Base-by-base conservation (phyloP, 2,113 vertebrate genomes). In the Paramisgurnus dabryanus region DNA sequence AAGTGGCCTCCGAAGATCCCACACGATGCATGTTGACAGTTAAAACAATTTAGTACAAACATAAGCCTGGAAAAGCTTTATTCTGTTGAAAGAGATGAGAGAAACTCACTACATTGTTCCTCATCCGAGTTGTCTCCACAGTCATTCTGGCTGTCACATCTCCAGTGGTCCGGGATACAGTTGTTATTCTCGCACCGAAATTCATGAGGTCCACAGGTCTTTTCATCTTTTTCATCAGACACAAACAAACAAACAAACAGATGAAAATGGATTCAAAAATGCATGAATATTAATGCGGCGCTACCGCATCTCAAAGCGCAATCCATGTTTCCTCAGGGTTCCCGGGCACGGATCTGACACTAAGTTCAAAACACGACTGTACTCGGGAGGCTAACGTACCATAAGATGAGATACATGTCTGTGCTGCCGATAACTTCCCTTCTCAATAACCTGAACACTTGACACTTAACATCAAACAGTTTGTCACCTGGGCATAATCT, bases 161-260 rank as follows among this genome's bases (percentile, higher is more conserved):
- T 92, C 98, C 97, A 99, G 50, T 99, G 98, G 86, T 98, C 98
- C 5, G 97, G 97, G 90, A 99, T 98, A 88, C 98, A 99, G 93
- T 98, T 99, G 93, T 95, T 98, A 92, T 99, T 99, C 92, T 96
- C 94, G 81, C 98, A 99, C 82, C 95, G 97, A 89, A 98, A 99
- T 88, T 99, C 96, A 83, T 99, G 96, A 89, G 97, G 96, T 45
- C 96, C 97, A 74, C 98, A 99, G 3, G 98, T 98, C 93, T 98
- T 98, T 93, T 98, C 98, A 93, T 99, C 98, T 99, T 93, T 84
- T 90, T 86, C 80, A 93, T 93, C 86, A 89, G 82, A 84, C 86
- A 87, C 87, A 91, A 91, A 92, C 90, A 92, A 91, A 92, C 88
- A 91, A 5, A 92, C 88, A 91, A 5, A 34, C 82, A 88, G 84